Evolutionary conservation across 2,113 vertebrate species (phyloP), one percentile per base, ranked within the genome.

Genomic region (Sakesphorus luctuosus): DNA sequence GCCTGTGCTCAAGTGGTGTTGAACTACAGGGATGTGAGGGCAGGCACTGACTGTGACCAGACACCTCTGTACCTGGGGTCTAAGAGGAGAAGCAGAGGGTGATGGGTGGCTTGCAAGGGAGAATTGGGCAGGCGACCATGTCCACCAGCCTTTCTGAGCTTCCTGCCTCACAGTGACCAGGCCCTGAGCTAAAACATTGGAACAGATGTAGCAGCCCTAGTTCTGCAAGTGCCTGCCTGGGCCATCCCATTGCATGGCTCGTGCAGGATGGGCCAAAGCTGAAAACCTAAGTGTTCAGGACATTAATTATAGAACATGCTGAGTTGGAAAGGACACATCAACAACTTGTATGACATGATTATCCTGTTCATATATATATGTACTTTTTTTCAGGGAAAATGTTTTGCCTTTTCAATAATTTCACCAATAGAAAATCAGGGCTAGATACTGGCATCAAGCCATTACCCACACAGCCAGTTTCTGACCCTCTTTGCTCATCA

Each of bases 221-320:
- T 38, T 52, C 50, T 49, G 52, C 20, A 18, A 0, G 0, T 17
- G 49, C 20, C 18, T 6, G 2, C 25, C 36, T 20, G n/a, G 24
- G 19, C 29, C 31, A 7, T 4, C 7, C 47, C 31, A 29, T 20
- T 1, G 24, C 16, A 7, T 8, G 29, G 17, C 17, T 44, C 44
- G 17, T 6, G 25, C 31, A 89, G 58, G 43, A 25, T 23, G 31
- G 13, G n/a, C 20, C 49, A 38, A 47, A 67, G 28, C 7, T 26
- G 65, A 75, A 75, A 49, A 40, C 38, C 14, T 35, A 21, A 66
- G 49, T 18, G 6, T 7, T 23, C 0, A 5, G n/a, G 8, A 36
- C 7, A 29, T 52, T 52, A 36, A 44, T 29, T 38, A 53, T 1
- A 35, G 40, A 56, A 35, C 33, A 38, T 38, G 10, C 23, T 46